Evolutionary conservation across 2,113 vertebrate species (phyloP).

Genomic region (Poeciliopsis prolifica): DNA sequence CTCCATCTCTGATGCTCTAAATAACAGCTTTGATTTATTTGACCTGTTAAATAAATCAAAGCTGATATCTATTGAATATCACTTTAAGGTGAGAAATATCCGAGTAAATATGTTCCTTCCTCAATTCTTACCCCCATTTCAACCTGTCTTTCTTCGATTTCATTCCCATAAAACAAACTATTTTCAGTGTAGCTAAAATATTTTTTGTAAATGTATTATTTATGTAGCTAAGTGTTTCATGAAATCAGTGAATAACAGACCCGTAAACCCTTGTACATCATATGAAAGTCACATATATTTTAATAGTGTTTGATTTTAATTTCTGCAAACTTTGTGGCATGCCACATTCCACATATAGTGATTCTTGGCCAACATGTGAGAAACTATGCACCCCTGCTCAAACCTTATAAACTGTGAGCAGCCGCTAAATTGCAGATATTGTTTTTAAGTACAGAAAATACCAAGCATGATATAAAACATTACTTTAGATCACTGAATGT

Average conservation of each 20-base stretch:
- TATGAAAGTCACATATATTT: neutral
- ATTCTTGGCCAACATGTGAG: neutral
- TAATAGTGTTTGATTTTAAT: neutral
- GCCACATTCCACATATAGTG: neutral
- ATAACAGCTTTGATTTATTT: neutral
- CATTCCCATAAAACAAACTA: neutral
- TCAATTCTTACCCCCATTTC: too few relatives aligned
- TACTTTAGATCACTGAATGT: neutral
- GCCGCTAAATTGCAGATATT: neutral
- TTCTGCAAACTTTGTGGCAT: neutral
- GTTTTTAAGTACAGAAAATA: neutral
- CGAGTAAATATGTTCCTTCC: neutral
- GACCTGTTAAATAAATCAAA: neutral
- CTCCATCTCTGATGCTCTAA: neutral
- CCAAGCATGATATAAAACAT: neutral
- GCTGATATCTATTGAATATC: neutral
- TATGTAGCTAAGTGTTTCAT: neutral
- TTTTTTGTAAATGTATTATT: neutral
- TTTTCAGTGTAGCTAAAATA: neutral
- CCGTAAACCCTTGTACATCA: neutral
- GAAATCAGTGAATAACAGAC: neutral
- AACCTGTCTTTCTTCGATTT: neutral
- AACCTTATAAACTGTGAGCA: neutral
- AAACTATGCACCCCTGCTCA: neutral
- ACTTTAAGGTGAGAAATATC: neutral